phyloP scores from a whole-genome alignment of 2,113 vertebrate species.

The Corythornis vintsioides region DNA sequence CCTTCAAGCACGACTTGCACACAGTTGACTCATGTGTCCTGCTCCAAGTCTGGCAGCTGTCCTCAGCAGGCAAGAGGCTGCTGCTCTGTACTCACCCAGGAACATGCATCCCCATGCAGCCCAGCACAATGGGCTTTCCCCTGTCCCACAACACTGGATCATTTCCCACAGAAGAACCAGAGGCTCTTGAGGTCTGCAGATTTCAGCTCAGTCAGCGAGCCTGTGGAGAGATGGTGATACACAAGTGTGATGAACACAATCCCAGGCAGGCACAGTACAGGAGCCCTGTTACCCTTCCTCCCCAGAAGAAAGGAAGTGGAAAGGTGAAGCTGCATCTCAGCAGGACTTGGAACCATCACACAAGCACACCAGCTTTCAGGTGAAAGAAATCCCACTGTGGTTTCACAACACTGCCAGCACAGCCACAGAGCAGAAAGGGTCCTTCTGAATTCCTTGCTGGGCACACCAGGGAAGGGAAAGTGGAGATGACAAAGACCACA shows the following conservation, averaged over 20 bases:
- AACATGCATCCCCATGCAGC: rapidly evolving
- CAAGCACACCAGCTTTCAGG: not conserved
- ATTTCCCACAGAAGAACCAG: not conserved
- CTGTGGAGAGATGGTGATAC: rapidly evolving
- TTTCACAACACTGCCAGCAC: not conserved
- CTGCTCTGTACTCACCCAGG: not conserved
- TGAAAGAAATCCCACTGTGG: not conserved
- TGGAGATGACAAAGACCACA: not conserved
- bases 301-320: not conserved
- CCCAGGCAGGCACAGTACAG: rapidly evolving
- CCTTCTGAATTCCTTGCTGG: not conserved
- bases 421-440: not conserved
- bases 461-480: not conserved
- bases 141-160: not conserved
- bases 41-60: not conserved
- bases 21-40: rapidly evolving
- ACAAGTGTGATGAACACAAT: rapidly evolving
- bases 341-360: not conserved
- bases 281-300: not conserved
- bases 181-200: not conserved
- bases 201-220: not conserved
- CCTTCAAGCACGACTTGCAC: not conserved
- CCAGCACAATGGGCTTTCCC: not conserved
- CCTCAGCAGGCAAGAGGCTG: rapidly evolving
- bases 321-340: not conserved